These are phyloP conservation scores for Pantherophis alleghaniensis DNA, from an alignment of 2,797 vertebrate species.

Conservation along the genomic window DNA sequence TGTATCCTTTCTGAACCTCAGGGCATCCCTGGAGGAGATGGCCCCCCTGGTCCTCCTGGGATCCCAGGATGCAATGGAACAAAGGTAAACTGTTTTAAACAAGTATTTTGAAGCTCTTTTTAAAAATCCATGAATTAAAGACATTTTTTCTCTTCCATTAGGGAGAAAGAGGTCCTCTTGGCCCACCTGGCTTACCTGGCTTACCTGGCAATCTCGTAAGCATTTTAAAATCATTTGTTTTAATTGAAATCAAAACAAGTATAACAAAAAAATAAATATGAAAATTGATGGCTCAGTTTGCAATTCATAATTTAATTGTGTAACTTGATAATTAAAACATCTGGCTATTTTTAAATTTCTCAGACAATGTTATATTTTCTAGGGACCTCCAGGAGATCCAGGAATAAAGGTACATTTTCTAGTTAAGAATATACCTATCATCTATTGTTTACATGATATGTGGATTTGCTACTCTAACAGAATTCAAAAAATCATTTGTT, in stretches of 20 bases:
- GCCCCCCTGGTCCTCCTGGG: slow-evolving; percentile 83
- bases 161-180: slow-evolving; percentile 88
- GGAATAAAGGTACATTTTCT: slow-evolving; percentile 85
- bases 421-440: neutral
- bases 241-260: neutral
- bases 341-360: neutral
- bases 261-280: neutral
- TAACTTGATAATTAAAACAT: neutral
- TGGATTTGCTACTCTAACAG: neutral
- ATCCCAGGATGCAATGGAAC: slow-evolving; percentile 98
- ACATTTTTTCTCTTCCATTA: slow-evolving; percentile 61
- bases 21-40: slow-evolving; percentile 96
- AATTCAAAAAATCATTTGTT: neutral
- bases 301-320: slow-evolving; percentile 12
- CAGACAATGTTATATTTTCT: slow-evolving; percentile 42
- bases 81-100: slow-evolving; percentile 76
- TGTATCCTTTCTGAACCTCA: slow-evolving; percentile 58
- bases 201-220: slow-evolving; percentile 83
- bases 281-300: neutral
- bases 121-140: neutral
- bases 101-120: neutral
- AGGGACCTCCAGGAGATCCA: slow-evolving; percentile 84
- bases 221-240: neutral
- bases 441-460: slow-evolving; percentile 22
- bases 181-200: slow-evolving; percentile 81